Base-by-base conservation (phyloP, 2,113 vertebrate genomes). In the Macquaria ambigua region DNA sequence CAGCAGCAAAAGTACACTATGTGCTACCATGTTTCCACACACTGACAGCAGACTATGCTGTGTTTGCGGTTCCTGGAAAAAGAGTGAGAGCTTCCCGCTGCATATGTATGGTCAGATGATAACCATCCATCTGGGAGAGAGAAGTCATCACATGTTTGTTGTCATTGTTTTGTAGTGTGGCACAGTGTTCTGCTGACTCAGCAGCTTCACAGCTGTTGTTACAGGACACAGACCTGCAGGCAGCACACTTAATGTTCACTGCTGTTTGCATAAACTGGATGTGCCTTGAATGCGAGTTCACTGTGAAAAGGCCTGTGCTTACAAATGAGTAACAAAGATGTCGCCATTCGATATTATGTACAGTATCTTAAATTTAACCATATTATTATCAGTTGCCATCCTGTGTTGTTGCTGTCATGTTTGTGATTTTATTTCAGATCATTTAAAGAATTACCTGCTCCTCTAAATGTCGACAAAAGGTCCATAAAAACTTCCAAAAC, bases 161-260 rank as follows among this genome's bases (percentile, higher is more conserved):
- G 5, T 43, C 56, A 9, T 37, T 23, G 48, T 61, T 77, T 39
- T 71, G 37, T 34, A 53, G 10, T 5, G 11, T 58, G n/a, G 41
- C 23, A 48, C 8, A 28, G 15, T 5, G 7, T 12, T n/a, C 16
- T 68, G 87, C 87, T 86, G 85, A 84, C 28, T 78, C 79, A 81
- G 74, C 78, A 76, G n/a, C 2, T 55, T 64, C 53, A 66, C 46
- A 16, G 63, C 68, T 75, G 87, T 69, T 84, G 74, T 70, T 59
- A 80, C 39, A 62, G 75, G 53, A 70, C 77, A 71, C 67, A 37
- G 76, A 9, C 20, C 58, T 25, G 74, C 61, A 55, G 55, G 53
- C 53, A 34, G 63, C 37, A 2, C 59, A 28, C 0, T 28, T 6
- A 31, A 14, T 28, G 8, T 55, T 69, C 81, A 81, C 37, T 66